phyloP scores from a whole-genome alignment of 2,113 vertebrate genomes.

The Mirounga angustirostris region DNA sequence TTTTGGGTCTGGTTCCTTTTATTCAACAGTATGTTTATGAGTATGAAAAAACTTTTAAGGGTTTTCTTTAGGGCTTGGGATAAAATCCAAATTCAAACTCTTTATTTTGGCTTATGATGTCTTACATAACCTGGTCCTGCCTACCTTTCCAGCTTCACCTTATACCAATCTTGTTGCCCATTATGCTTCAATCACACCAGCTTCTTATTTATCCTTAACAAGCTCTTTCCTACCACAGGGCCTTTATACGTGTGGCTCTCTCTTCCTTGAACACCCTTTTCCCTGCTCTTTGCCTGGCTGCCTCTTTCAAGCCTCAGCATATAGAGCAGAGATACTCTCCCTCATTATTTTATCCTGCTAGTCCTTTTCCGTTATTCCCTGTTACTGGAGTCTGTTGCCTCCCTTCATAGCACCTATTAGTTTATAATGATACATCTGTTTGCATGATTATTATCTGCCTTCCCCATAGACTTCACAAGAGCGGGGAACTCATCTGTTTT shows the following conservation, averaged over 20 bases:
- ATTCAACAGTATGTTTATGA: not conserved
- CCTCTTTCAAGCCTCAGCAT: not conserved
- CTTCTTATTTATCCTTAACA: slow-evolving; percentile 10
- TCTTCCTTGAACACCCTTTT: not conserved
- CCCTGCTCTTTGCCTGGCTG: not conserved
- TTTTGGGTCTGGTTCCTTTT: slow-evolving; percentile 44
- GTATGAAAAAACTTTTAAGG: not conserved
- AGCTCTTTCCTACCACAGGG: not conserved
- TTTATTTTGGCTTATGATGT: not conserved
- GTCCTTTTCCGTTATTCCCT: slow-evolving; percentile 47
- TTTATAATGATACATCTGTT: slow-evolving; percentile 61
- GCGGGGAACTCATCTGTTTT: slow-evolving; percentile 21
- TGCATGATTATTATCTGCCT: slow-evolving; percentile 52
- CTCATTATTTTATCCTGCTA: not conserved
- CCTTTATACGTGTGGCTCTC: not conserved
- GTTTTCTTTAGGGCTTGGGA: slow-evolving; percentile 6
- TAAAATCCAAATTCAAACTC: slow-evolving; percentile 7
- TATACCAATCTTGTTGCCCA: not conserved
- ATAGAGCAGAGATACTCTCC: slow-evolving; percentile 7
- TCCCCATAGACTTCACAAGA: not conserved
- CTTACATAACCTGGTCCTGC: not conserved
- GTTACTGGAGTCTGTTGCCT: slow-evolving; percentile 39
- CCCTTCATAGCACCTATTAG: slow-evolving; percentile 36
- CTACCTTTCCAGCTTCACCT: not conserved
- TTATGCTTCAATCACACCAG: not conserved